phyloP scores from a whole-genome alignment of 2,113 vertebrate genomes.

The Phocoena sinus region DNA sequence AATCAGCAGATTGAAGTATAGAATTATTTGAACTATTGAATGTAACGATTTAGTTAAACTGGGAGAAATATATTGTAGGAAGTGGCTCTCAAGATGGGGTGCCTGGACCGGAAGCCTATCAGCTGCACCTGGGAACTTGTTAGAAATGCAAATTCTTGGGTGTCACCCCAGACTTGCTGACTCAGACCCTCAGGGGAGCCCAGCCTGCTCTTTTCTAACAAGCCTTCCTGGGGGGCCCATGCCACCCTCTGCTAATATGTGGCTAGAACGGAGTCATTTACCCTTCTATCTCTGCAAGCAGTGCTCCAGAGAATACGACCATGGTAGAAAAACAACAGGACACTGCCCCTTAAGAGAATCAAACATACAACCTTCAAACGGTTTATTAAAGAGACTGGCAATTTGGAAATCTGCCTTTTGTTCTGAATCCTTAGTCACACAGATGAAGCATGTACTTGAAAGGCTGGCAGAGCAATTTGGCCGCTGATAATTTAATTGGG shows the following conservation, averaged over 20 bases:
- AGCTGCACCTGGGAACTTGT: background rate
- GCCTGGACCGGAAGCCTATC: no score
- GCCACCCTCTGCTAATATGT: background rate
- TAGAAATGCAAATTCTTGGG: background rate
- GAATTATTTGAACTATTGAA: background rate
- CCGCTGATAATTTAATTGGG: slow-evolving; percentile 67
- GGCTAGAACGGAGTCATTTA: no score
- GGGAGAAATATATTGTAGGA: background rate
- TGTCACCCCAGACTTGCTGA: background rate
- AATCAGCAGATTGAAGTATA: background rate
- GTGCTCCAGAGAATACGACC: background rate
- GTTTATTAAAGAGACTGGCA: slow-evolving; percentile 5
- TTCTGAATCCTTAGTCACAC: slow-evolving; percentile 27
- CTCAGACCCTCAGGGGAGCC: background rate
- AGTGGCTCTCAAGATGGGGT: fast-evolving
- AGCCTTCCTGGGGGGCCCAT: fast-evolving
- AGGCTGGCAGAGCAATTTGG: slow-evolving; percentile 34
- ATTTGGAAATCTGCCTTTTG: slow-evolving; percentile 43
- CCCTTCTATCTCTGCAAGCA: background rate
- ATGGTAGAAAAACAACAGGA: background rate
- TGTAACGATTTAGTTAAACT: background rate
- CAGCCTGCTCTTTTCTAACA: background rate
- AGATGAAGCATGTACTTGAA: slow-evolving; percentile 25
- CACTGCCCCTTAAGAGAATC: slow-evolving; percentile 1
- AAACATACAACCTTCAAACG: fast-evolving